These are phyloP conservation scores for Tarsius wallacei DNA, from an alignment of 2,797 vertebrate genomes.

Conservation along the genomic window DNA sequence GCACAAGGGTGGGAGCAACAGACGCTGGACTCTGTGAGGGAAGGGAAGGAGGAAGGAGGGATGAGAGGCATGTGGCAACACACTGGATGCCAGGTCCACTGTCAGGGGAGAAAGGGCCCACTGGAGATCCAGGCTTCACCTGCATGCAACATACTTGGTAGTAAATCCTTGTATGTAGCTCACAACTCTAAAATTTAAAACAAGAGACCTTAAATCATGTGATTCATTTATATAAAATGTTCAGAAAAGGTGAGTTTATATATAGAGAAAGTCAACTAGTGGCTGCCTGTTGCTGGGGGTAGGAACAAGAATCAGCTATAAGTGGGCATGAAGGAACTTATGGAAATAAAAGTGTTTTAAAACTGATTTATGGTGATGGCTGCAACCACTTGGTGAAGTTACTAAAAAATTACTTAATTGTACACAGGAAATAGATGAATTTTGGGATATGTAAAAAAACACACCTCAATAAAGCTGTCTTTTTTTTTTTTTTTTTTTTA, in stretches of 20 bases:
- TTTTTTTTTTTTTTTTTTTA: not conserved
- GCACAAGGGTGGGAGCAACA: too few relatives aligned
- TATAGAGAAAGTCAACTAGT: not conserved
- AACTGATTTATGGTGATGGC: not conserved
- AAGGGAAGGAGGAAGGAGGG: too few relatives aligned
- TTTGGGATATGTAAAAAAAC: not conserved
- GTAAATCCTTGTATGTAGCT: too few relatives aligned
- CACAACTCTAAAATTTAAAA: not conserved
- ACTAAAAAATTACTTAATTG: conserved; percentile 30
- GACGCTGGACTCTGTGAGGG: too few relatives aligned
- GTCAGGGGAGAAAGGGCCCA: too few relatives aligned
- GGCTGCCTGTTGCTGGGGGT: not conserved
- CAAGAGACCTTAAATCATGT: not conserved
- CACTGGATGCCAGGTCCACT: too few relatives aligned
- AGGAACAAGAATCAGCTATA: not conserved
- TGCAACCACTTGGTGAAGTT: not conserved
- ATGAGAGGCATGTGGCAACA: too few relatives aligned
- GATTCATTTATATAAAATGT: not conserved
- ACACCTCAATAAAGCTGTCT: not conserved
- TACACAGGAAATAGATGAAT: not conserved
- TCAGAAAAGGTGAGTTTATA: conserved; percentile 9
- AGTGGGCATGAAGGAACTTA: not conserved
- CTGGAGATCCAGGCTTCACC: too few relatives aligned
- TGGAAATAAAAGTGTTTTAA: not conserved
- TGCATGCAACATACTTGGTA: too few relatives aligned